These are phyloP conservation scores for Saccostrea glomerata DNA, from an alignment of 1,140 invertebrate species.

Conservation along the genomic window DNA sequence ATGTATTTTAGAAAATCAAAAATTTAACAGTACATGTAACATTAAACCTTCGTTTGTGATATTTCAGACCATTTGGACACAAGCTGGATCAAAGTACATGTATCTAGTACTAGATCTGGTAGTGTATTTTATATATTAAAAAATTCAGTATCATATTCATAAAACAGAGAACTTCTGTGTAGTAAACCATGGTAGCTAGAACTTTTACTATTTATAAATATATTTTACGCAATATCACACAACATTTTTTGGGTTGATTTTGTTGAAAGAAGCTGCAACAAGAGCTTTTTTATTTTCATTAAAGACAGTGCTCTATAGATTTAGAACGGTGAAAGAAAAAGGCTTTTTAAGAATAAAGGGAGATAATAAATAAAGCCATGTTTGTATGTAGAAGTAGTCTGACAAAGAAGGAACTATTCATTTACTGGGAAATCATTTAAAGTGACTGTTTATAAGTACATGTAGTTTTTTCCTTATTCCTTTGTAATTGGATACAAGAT, in stretches of 20 bases:
- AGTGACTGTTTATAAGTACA: background rate
- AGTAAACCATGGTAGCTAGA: slow-evolving; percentile 7
- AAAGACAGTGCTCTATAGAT: background rate
- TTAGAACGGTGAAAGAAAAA: background rate
- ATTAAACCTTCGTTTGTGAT: background rate
- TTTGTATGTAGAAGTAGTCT: background rate
- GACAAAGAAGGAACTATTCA: background rate
- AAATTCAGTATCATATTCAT: background rate
- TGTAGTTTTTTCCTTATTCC: background rate
- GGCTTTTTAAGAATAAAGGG: background rate
- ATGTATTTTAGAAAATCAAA: too few relatives aligned
- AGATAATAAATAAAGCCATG: background rate
- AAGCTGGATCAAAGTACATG: slow-evolving; percentile 37
- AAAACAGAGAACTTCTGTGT: background rate
- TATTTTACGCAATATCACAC: background rate
- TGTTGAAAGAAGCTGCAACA: background rate
- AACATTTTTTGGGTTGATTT: background rate
- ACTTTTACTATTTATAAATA: background rate
- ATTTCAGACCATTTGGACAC: slow-evolving; percentile 10
- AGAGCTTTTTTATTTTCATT: slow-evolving; percentile 12
- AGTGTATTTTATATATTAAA: background rate
- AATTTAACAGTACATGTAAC: too few relatives aligned
- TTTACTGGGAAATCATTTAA: background rate
- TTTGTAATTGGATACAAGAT: background rate
- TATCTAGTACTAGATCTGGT: slow-evolving; percentile 33